Percentiles rank a stretch among this genome's conserved stretches.
Evolutionary conservation across 2,113 vertebrate species (phyloP).

Genomic region (Sigmodon hispidus): DNA sequence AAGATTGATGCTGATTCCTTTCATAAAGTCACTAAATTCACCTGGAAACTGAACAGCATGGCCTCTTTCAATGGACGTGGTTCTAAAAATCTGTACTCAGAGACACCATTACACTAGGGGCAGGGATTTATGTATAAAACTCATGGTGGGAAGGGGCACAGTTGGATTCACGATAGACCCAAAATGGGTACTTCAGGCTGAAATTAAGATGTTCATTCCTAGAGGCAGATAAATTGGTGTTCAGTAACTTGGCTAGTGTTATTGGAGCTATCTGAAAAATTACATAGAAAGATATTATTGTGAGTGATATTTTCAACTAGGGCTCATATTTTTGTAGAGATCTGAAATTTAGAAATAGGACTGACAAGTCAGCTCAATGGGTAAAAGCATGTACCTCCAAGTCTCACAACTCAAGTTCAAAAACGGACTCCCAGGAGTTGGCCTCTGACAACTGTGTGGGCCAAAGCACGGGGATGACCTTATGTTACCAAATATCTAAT

Average conservation of each 20-base stretch:
- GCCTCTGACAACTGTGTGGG: too few species aligned
- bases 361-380: not conserved
- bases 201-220: not conserved
- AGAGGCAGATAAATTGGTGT: not conserved
- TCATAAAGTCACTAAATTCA: not conserved
- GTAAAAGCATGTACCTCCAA: not conserved
- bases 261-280: not conserved
- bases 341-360: constrained; percentile 2
- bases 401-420: not conserved
- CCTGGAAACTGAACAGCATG: too few species aligned
- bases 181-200: not conserved
- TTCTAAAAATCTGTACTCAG: not conserved
- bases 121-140: not conserved
- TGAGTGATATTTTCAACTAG: not conserved
- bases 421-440: rapidly evolving
- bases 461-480: not conserved
- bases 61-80: not conserved
- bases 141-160: not conserved
- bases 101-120: not conserved
- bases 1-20: not conserved
- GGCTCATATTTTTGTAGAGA: not conserved
- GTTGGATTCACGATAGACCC: not conserved
- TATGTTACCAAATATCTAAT: not conserved
- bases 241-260: not conserved
- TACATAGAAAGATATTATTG: not conserved